Conservation (phyloP, 2,113 vertebrate species). For the Limnothrissa miodon region DNA sequence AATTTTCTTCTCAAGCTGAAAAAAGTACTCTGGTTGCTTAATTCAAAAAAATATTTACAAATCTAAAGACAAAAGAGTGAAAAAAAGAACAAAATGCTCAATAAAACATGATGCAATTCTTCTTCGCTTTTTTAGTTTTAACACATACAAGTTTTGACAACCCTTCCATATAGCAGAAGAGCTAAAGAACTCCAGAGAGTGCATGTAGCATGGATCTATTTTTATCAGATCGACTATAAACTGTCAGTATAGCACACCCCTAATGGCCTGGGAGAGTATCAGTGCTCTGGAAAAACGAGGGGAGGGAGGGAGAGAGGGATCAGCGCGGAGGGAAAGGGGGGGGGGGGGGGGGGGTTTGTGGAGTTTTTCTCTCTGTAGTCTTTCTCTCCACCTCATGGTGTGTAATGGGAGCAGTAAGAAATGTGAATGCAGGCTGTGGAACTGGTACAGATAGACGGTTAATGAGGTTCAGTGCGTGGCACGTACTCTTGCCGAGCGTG, state of each 20-base stretch:
- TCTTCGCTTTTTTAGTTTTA: slow-evolving; percentile 34
- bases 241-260: slow-evolving; percentile 52
- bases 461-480: slow-evolving; percentile 16
- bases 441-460: neutral
- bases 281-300: slow-evolving; percentile 40
- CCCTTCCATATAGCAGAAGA: slow-evolving; percentile 44
- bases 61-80: neutral
- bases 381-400: slow-evolving; percentile 57
- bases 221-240: slow-evolving; percentile 36
- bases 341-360: slow-evolving; percentile 1
- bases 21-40: neutral
- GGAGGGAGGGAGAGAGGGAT: slow-evolving; percentile 4
- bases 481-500: neutral
- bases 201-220: slow-evolving; percentile 41
- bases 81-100: neutral
- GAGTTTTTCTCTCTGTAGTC: slow-evolving; percentile 42
- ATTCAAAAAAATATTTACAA: neutral
- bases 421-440: slow-evolving; percentile 23
- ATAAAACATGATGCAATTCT: slow-evolving; percentile 22
- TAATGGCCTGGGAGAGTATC: slow-evolving; percentile 35
- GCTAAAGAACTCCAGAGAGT: slow-evolving; percentile 40
- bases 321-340: neutral
- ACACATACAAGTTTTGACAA: slow-evolving; percentile 48
- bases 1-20: neutral
- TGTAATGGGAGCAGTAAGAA: slow-evolving; percentile 45